Evolutionary conservation across 2,888 invertebrate species (phyloP), one percentile per base, ranked within the genome.

Genomic region (Rambutsinella grinnellia): DNA sequence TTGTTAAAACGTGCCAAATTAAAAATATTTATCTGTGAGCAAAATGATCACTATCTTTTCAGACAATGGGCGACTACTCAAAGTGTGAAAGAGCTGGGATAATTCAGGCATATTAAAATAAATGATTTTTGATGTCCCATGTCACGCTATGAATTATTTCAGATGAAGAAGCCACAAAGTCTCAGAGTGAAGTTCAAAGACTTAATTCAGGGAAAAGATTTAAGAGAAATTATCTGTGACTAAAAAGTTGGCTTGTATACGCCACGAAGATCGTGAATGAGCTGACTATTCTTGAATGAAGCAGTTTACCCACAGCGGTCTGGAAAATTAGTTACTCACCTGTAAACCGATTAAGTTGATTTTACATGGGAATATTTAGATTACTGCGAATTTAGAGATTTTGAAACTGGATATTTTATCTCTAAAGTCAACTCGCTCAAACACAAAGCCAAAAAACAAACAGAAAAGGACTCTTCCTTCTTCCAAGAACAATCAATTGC

Each of bases 281-380:
- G 56, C 19, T 27, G 46, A 49, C 60, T 61, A 51, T 54, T 17
- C 54, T 21, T 44, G 53, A 54, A 21, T 46, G 60, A 23, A 19
- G 19, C 15, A 5, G 49, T 23, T 53, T 21, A 3, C 13, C 8
- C 21, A 46, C 15, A 23, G 24, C 24, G 23, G 21, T 46, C 53
- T 19, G 46, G 24, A 23, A 23, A 3, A 60, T 70, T 53, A 70
- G 46, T 24, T 15, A 80, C 79, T 76, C 79, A 76, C 61, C 80
- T 82, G 82, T 79, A 82, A 80, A 79, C 79, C 68, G 21, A 77
- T 78, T 69, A 71, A 44, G 51, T 26, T 51, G 54, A 82, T 82
- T 82, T 79, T 70, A 68, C 82, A 81, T 79, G 82, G 82, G 82
- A 82, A 82, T 46, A 57, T 77, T 69, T 62, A 23, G 46, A 49